Conservation (phyloP, 2,888 invertebrate species). For the Lobophora halterata region DNA sequence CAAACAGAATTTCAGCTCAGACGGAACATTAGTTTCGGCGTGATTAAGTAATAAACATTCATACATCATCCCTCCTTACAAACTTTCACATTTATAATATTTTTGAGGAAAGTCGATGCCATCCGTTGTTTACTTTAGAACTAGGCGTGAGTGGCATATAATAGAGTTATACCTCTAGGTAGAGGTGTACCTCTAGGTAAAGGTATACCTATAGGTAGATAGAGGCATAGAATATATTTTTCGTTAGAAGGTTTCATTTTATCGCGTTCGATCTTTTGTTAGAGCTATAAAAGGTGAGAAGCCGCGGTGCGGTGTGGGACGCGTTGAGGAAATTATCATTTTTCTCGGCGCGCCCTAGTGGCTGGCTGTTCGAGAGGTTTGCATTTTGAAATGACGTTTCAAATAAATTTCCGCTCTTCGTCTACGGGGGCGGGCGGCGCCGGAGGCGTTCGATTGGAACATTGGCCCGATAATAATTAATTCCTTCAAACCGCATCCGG, state of each 20-base stretch:
- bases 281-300: constrained; percentile 26
- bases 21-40: too few relatives aligned
- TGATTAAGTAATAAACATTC: too few relatives aligned
- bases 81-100: too few relatives aligned
- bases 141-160: too few relatives aligned
- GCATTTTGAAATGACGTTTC: constrained; percentile 69
- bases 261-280: constrained; percentile 13
- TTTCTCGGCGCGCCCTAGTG: constrained; percentile 46
- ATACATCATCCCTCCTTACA: too few relatives aligned
- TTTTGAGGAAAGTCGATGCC: too few relatives aligned
- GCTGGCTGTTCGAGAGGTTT: constrained; percentile 43
- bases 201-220: too few relatives aligned
- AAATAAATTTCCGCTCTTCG: constrained; percentile 71
- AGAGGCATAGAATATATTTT: too few relatives aligned
- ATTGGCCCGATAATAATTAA: constrained; percentile 75
- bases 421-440: constrained; percentile 44
- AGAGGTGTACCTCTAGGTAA: too few relatives aligned
- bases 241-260: constrained; percentile 11
- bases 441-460: constrained; percentile 68
- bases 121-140: too few relatives aligned
- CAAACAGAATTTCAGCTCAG: too few relatives aligned
- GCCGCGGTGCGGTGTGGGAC: constrained; percentile 23
- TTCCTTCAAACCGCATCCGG: constrained; percentile 58
- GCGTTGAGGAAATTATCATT: constrained; percentile 58
- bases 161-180: too few relatives aligned